A percentile compares a stretch with the other conserved stretches of the same genome.
Evolutionary conservation across 2,797 vertebrate genomes (phyloP).

Genomic region (Columba guinea): DNA sequence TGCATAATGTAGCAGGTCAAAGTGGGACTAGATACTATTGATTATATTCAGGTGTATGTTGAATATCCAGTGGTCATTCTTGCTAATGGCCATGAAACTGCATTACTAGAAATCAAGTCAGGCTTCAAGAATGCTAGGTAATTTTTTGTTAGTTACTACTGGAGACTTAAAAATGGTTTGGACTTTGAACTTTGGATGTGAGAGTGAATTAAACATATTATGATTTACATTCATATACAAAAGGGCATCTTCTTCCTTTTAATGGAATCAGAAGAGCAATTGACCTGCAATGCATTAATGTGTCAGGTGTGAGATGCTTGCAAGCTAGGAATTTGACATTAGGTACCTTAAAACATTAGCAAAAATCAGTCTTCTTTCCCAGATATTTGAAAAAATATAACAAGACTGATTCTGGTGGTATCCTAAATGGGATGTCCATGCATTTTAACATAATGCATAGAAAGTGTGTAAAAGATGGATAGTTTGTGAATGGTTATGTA

Average conservation of each 20-base stretch:
- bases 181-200: not conserved
- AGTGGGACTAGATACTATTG: not conserved
- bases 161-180: not conserved
- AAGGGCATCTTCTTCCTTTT: not conserved
- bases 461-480: not conserved
- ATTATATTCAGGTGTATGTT: not conserved
- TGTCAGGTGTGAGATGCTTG: not conserved
- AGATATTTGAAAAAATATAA: not conserved
- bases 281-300: not conserved
- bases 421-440: not conserved
- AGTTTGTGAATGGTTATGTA: not conserved
- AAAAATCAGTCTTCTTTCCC: not conserved
- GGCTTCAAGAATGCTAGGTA: not conserved
- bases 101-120: not conserved
- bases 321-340: not conserved
- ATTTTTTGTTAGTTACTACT: not conserved
- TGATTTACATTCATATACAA: not conserved
- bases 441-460: not conserved
- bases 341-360: not conserved
- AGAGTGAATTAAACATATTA: not conserved
- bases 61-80: not conserved
- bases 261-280: conserved; percentile 7
- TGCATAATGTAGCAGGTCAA: fast-evolving
- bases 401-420: not conserved
- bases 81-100: not conserved